A percentile compares a stretch with the other conserved stretches of the same genome.
Conservation (phyloP, 2,888 invertebrate species). For the Rhimphoctona megacephalus region DNA sequence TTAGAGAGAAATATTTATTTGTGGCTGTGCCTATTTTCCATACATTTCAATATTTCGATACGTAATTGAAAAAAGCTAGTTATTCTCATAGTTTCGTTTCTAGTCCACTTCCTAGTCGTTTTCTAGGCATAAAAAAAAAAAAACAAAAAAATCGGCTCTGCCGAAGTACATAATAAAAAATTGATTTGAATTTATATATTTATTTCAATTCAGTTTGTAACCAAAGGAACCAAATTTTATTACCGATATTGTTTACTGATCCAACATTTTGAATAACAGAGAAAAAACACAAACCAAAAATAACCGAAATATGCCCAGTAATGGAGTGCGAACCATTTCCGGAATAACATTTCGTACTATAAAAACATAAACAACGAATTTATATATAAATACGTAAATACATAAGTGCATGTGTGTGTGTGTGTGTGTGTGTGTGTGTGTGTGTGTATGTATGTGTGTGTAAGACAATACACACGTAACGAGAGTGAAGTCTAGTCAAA, state of each 20-base stretch:
- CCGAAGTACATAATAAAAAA: background rate
- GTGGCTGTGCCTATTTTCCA: background rate
- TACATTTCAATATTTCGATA: background rate
- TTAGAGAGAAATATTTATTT: background rate
- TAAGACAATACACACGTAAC: conserved; percentile 50
- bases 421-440: conserved; percentile 28
- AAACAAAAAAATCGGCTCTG: background rate
- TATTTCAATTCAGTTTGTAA: background rate
- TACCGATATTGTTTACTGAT: background rate
- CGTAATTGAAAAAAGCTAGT: background rate
- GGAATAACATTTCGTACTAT: background rate
- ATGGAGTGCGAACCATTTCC: no score
- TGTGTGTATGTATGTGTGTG: no score
- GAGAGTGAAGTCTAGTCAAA: conserved; percentile 73
- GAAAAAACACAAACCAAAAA: background rate
- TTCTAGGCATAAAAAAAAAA: conserved; percentile 8
- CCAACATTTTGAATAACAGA: no score
- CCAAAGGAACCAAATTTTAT: background rate
- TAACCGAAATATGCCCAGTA: background rate
- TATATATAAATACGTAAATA: conserved; percentile 30
- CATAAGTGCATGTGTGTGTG: conserved; percentile 20
- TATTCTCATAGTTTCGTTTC: background rate
- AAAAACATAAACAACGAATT: conserved; percentile 35
- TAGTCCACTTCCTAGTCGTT: background rate
- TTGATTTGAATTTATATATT: background rate